Conservation (phyloP, 2,113 vertebrate genomes). For the Equus przewalskii region DNA sequence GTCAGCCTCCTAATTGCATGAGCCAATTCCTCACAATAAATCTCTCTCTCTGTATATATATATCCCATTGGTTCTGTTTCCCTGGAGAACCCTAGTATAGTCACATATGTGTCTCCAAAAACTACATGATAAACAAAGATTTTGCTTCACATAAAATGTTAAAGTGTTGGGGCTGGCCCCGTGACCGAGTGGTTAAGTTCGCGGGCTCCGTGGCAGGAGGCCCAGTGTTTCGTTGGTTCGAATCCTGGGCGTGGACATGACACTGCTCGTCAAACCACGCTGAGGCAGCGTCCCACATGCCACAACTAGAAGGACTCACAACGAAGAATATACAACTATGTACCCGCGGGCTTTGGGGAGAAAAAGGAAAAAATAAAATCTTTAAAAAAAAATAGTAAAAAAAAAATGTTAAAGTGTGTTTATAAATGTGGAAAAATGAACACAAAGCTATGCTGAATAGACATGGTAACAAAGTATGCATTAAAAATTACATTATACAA, state of each 20-base stretch:
- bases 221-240: too few species aligned
- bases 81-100: neutral
- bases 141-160: slow-evolving; percentile 8
- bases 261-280: too few species aligned
- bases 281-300: too few species aligned
- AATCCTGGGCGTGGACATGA: too few species aligned
- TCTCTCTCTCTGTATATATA: too few species aligned
- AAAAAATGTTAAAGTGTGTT: neutral
- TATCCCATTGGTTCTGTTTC: neutral
- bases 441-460: neutral
- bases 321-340: too few species aligned
- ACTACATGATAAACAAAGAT: neutral
- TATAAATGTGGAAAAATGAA: slow-evolving; percentile 23
- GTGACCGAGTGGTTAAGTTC: too few species aligned
- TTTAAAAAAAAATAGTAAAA: too few species aligned
- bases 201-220: too few species aligned
- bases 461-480: neutral
- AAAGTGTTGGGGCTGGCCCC: neutral
- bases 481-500: neutral
- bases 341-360: too few species aligned
- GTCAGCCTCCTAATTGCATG: neutral
- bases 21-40: neutral
- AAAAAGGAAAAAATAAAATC: too few species aligned
- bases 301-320: too few species aligned
- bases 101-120: neutral